These are phyloP conservation scores for Calosoma granatense DNA, from an alignment of 1,140 invertebrate genomes.

Conservation along the genomic window DNA sequence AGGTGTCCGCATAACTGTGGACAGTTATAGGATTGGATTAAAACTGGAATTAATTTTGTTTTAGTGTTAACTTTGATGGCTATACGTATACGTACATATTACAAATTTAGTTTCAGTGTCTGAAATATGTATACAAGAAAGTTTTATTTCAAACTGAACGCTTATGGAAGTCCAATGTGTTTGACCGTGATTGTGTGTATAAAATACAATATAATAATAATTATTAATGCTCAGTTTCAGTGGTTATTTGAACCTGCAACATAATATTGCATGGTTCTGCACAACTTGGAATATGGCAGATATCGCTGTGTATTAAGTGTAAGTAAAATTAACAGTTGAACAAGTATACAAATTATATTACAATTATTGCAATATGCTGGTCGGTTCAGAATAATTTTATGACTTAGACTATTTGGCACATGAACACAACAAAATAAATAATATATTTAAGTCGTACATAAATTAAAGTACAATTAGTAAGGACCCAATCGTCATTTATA, in stretches of 20 bases:
- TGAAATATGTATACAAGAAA: too few species aligned
- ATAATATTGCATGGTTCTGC: too few species aligned
- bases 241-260: too few species aligned
- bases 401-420: conserved; percentile 6
- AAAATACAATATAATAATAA: too few species aligned
- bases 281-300: too few species aligned
- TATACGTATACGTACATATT: not conserved
- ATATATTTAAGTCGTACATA: too few species aligned
- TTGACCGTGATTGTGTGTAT: not conserved
- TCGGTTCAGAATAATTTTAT: not conserved
- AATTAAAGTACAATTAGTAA: not conserved
- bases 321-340: too few species aligned
- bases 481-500: not conserved
- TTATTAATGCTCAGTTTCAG: not conserved
- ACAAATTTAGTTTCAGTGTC: not conserved
- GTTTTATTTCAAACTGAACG: not conserved
- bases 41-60: not conserved
- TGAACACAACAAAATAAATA: not conserved
- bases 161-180: conserved; percentile 2
- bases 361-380: not conserved
- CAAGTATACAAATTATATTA: too few species aligned
- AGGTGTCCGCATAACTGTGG: not conserved
- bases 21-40: not conserved
- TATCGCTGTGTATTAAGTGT: too few species aligned
- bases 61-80: not conserved